Evolutionary conservation across 2,797 vertebrate species (phyloP).

Genomic region (Salarias fasciatus): DNA sequence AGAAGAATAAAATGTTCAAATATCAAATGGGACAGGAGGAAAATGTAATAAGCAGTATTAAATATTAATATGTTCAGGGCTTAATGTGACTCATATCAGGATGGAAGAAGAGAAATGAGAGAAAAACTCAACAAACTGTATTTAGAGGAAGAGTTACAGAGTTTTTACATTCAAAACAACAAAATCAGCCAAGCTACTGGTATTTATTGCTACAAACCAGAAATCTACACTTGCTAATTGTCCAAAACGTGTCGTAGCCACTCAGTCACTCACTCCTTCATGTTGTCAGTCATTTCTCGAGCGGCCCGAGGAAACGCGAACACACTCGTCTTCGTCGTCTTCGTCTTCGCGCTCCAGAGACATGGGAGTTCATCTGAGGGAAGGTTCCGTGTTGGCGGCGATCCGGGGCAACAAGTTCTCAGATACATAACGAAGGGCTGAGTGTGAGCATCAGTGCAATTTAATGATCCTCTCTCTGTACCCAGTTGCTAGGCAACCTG

Average conservation of each 20-base stretch:
- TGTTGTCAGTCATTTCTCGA: not conserved
- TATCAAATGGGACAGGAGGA: no score
- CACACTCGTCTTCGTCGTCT: not conserved
- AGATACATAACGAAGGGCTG: constrained; percentile 56
- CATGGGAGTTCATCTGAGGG: constrained; percentile 6
- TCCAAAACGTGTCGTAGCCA: not conserved
- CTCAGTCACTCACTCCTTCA: not conserved
- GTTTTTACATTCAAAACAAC: no score
- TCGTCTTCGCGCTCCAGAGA: constrained; percentile 13
- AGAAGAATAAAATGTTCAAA: no score
- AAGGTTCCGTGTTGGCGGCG: constrained; percentile 16
- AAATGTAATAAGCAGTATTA: no score
- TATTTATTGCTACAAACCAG: no score
- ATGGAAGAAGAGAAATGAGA: no score
- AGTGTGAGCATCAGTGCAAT: constrained; percentile 71
- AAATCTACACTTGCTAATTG: not conserved
- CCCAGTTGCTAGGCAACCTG: constrained; percentile 85
- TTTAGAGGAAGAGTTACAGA: no score
- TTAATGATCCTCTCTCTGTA: constrained; percentile 78
- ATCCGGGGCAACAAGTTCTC: constrained; percentile 64
- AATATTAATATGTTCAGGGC: no score
- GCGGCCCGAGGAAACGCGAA: constrained; percentile 4
- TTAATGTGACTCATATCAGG: no score
- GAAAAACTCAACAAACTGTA: no score
- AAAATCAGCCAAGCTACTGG: no score